Conservation (phyloP, 2,888 invertebrate species). For the Junonia oenone region DNA sequence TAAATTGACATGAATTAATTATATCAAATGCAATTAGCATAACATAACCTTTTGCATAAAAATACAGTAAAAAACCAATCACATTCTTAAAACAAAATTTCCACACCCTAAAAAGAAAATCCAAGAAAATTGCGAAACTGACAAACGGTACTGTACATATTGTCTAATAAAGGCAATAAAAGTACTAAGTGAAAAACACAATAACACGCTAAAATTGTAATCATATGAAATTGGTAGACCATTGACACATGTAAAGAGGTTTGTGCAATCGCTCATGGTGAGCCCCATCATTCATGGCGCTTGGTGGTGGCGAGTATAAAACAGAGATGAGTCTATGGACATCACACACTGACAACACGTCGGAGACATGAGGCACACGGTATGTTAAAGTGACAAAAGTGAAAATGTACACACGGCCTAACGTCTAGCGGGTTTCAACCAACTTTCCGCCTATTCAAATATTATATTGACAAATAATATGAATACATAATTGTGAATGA, state of each 20-base stretch:
- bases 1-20: no score
- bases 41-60: not conserved
- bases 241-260: constrained; percentile 30
- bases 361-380: constrained; percentile 64
- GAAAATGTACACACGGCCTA: constrained; percentile 34
- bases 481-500: not conserved
- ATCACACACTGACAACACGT: constrained; percentile 53
- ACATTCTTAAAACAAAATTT: no score
- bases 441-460: constrained; percentile 18
- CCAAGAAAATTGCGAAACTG: not conserved
- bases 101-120: not conserved
- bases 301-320: constrained; percentile 67
- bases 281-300: constrained; percentile 29
- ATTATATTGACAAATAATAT: not conserved
- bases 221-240: constrained; percentile 3
- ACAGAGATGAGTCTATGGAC: constrained; percentile 38
- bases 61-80: no score
- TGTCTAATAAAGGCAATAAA: not conserved
- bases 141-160: not conserved
- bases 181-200: constrained; percentile 16
- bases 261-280: constrained; percentile 36
- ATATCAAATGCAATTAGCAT: not conserved
- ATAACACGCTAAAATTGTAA: constrained; percentile 16
- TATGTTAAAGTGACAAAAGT: constrained; percentile 50
- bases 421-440: constrained; percentile 43